A percentile compares a stretch with the other conserved stretches of the same genome.
Evolutionary conservation across 2,113 vertebrate genomes (phyloP).

Genomic region (Lasiurus borealis): DNA sequence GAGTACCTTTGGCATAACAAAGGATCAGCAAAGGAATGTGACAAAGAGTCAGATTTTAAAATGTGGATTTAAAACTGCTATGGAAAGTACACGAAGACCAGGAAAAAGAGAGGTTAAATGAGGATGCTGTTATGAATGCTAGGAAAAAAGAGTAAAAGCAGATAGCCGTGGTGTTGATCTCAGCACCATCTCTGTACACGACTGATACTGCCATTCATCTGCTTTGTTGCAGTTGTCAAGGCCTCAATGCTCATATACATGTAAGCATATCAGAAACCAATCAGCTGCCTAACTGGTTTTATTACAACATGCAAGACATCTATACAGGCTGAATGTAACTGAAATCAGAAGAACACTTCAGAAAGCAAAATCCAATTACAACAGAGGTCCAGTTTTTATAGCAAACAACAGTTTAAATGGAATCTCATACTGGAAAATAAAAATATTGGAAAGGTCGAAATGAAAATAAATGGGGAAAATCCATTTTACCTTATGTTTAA

Average conservation of each 20-base stretch:
- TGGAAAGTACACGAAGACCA: not conserved
- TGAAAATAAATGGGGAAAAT: not conserved
- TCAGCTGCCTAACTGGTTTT: not conserved
- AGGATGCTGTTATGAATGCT: not conserved
- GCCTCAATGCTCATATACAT: not conserved
- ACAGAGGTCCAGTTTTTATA: not conserved
- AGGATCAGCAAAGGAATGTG: not conserved
- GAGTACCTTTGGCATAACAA: not conserved
- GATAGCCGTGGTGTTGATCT: rapidly evolving
- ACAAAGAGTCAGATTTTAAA: constrained; percentile 13
- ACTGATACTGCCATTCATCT: not conserved
- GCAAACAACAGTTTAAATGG: not conserved
- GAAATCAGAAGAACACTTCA: not conserved
- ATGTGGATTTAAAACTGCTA: not conserved
- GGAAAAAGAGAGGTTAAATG: not conserved
- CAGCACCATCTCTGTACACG: not conserved
- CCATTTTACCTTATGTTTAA: not conserved
- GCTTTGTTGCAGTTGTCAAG: not conserved
- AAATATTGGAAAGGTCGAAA: not conserved
- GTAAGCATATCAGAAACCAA: not conserved
- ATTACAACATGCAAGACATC: not conserved
- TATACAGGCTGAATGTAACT: not conserved
- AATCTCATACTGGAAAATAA: not conserved
- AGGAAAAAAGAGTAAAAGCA: not conserved
- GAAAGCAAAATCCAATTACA: not conserved